phyloP scores from a whole-genome alignment of 2,113 vertebrate species.

The Puffinus mauretanicus region DNA sequence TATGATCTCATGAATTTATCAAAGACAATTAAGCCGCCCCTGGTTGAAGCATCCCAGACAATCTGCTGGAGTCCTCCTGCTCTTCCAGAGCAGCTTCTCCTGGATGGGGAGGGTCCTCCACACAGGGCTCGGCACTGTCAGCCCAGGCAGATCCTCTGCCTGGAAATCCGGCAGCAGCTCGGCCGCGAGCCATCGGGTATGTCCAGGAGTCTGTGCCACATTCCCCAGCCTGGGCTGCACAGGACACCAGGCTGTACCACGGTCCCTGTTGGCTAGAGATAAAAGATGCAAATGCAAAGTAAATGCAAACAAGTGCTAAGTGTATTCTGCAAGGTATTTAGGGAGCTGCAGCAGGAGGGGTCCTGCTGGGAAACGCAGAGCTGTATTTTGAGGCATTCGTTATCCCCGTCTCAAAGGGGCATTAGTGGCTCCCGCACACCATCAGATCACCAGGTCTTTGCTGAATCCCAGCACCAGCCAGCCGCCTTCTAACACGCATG shows the following conservation, averaged over 20 bases:
- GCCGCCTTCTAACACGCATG: background rate
- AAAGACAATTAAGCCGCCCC: background rate
- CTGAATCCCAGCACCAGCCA: background rate
- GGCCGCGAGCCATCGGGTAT: fast-evolving
- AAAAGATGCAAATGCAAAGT: background rate
- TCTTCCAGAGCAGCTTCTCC: background rate
- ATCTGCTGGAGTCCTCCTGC: background rate
- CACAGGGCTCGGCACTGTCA: background rate
- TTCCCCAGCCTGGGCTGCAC: background rate
- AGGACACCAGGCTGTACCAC: background rate
- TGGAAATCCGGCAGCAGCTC: fast-evolving
- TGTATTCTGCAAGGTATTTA: background rate
- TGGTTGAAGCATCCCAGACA: background rate
- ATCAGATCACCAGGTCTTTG: background rate
- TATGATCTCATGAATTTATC: background rate
- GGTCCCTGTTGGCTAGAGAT: background rate
- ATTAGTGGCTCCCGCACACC: fast-evolving
- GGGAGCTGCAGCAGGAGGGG: background rate
- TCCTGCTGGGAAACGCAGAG: background rate
- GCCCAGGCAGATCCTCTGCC: background rate
- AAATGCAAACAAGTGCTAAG: background rate
- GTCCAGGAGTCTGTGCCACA: background rate
- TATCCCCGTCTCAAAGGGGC: background rate
- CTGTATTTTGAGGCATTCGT: background rate
- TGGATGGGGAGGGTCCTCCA: background rate